Evolutionary conservation across 2,113 vertebrate genomes (phyloP).

Genomic region (Gallinago jamesoni): DNA sequence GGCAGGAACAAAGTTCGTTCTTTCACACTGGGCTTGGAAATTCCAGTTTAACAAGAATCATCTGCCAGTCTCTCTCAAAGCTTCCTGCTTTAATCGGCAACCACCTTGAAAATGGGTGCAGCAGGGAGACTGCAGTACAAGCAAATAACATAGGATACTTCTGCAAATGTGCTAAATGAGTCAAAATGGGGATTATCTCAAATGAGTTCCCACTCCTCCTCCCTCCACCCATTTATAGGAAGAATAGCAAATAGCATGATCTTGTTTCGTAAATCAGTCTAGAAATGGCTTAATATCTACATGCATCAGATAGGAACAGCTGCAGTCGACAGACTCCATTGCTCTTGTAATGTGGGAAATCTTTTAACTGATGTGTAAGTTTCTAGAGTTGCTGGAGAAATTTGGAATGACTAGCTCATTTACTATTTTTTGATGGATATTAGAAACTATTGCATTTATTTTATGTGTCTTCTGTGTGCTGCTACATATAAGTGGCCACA

Average conservation of each 20-base stretch:
- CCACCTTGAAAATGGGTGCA: background rate
- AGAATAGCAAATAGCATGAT: background rate
- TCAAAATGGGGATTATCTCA: background rate
- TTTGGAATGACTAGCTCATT: background rate
- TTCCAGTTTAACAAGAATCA: slow-evolving; percentile 31
- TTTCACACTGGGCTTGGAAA: background rate
- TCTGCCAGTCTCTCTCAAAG: background rate
- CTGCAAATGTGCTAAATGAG: background rate
- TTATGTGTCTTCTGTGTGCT: background rate
- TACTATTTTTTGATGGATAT: background rate
- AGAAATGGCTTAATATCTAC: background rate
- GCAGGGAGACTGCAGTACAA: background rate
- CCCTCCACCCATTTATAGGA: background rate
- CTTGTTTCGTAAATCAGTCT: background rate
- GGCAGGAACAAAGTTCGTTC: background rate
- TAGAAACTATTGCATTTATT: background rate
- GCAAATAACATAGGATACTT: background rate
- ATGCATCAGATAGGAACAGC: background rate
- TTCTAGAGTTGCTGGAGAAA: background rate
- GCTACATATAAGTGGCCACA: background rate
- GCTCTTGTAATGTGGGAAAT: background rate
- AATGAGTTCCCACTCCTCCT: background rate
- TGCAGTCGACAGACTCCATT: background rate
- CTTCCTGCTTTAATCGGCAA: slow-evolving; percentile 19
- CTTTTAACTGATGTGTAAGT: background rate